Evolutionary conservation across 2,797 vertebrate genomes (phyloP).

Genomic region (Perodicticus potto): DNA sequence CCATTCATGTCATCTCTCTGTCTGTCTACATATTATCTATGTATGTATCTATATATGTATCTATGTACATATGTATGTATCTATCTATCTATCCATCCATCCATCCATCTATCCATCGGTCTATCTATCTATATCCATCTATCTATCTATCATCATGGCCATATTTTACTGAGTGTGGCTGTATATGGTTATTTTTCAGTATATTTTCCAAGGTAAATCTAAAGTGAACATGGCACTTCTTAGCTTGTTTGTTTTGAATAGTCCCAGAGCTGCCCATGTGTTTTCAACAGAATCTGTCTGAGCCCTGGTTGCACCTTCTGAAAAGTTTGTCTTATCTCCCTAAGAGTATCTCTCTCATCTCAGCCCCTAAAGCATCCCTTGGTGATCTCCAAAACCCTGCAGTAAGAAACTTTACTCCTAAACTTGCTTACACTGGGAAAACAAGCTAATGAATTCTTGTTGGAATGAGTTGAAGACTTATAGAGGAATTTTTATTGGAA

Average conservation of each 20-base stretch:
- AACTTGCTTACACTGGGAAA: constrained; percentile 10
- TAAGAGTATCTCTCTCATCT: fast-evolving
- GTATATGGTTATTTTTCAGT: fast-evolving
- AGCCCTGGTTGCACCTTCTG: fast-evolving
- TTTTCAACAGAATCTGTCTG: no score
- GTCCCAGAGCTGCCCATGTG: background rate
- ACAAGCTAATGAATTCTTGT: background rate
- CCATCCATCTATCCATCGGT: no score
- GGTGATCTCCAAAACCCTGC: fast-evolving
- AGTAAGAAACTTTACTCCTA: background rate
- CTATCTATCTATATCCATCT: no score
- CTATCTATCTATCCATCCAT: no score
- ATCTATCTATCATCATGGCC: no score
- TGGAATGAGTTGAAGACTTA: background rate
- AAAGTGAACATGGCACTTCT: fast-evolving
- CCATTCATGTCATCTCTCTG: no score
- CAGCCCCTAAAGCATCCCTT: fast-evolving
- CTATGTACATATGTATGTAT: no score
- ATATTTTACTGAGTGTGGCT: fast-evolving
- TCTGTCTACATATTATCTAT: no score
- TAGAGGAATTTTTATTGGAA: constrained; percentile 37
- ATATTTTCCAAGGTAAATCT: no score
- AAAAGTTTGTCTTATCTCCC: no score
- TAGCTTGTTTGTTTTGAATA: background rate
- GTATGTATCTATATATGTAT: no score